phyloP scores from a whole-genome alignment of 2,888 invertebrate species.

The Meganola albula region DNA sequence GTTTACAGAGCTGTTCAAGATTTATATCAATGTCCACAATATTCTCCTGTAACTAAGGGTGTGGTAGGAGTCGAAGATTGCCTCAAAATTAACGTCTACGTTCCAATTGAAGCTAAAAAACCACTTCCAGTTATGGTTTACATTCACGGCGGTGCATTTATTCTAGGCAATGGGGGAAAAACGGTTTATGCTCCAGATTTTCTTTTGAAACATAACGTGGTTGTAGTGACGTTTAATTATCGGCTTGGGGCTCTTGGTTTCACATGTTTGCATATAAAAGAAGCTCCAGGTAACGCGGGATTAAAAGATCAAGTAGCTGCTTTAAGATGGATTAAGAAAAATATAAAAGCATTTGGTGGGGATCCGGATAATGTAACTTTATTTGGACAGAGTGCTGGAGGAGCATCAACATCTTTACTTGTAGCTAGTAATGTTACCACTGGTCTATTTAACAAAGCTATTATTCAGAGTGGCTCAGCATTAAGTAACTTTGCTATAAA shows the following conservation, averaged over 20 bases:
- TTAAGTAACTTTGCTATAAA: conserved; percentile 53
- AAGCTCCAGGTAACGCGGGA: conserved; percentile 63
- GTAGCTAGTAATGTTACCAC: conserved; percentile 47
- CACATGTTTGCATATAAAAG: conserved; percentile 55
- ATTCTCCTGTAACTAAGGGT: conserved; percentile 31
- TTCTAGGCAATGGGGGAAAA: conserved; percentile 54
- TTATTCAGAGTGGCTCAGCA: conserved; percentile 60
- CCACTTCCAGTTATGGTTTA: conserved; percentile 56
- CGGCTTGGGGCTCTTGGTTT: conserved; percentile 62
- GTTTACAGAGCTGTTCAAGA: conserved; percentile 48
- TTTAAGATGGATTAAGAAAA: conserved; percentile 57
- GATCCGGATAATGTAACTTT: conserved; percentile 60
- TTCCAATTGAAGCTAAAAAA: conserved; percentile 33
- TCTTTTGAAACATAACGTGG: conserved; percentile 46
- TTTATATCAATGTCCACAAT: conserved; percentile 29
- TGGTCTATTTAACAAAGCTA: conserved; percentile 54
- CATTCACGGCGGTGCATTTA: conserved; percentile 60
- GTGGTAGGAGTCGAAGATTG: conserved; percentile 51
- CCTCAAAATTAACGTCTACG: conserved; percentile 52
- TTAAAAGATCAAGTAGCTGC: conserved; percentile 64
- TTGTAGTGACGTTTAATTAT: conserved; percentile 58
- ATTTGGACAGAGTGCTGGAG: conserved; percentile 66
- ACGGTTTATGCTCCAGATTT: conserved; percentile 47
- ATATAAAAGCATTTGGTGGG: conserved; percentile 61
- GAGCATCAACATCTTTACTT: conserved; percentile 45